Evolutionary conservation across 2,797 vertebrate species (phyloP).

Genomic region (Cetoscarus ocellatus): DNA sequence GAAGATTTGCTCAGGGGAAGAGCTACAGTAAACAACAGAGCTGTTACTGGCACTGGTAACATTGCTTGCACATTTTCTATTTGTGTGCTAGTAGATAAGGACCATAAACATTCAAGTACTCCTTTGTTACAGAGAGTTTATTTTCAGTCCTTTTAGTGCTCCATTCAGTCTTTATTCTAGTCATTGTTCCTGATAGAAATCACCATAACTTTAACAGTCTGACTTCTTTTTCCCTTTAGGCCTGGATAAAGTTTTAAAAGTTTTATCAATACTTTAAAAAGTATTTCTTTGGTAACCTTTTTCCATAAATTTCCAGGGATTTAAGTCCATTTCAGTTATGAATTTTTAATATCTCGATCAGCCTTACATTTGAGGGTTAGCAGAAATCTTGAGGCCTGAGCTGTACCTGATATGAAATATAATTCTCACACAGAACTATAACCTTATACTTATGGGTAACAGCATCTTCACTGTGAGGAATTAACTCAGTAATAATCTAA

Average conservation of each 20-base stretch:
- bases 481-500: not conserved
- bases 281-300: slow-evolving; percentile 16
- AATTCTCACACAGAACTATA: slow-evolving; percentile 9
- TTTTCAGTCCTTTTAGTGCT: too few species aligned
- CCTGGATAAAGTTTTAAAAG: not conserved
- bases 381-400: not conserved
- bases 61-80: too few species aligned
- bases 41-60: not conserved
- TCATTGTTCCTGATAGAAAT: not conserved
- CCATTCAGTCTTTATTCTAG: not conserved
- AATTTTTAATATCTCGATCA: slow-evolving; percentile 14
- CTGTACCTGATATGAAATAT: slow-evolving; percentile 9
- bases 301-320: slow-evolving; percentile 14
- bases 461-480: not conserved
- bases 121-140: too few species aligned
- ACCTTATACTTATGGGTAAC: slow-evolving; percentile 5
- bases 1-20: not conserved
- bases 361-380: slow-evolving; percentile 9
- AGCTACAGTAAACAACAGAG: slow-evolving; percentile 6
- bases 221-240: slow-evolving; percentile 1
- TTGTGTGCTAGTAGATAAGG: too few species aligned
- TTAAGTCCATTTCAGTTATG: slow-evolving; percentile 8
- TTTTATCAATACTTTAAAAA: slow-evolving; percentile 33
- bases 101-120: too few species aligned
- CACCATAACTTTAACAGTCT: too few species aligned